A percentile compares a stretch with the other conserved stretches of the same genome.
phyloP scores from a whole-genome alignment of 2,888 invertebrate species.

The Diploptera punctata region DNA sequence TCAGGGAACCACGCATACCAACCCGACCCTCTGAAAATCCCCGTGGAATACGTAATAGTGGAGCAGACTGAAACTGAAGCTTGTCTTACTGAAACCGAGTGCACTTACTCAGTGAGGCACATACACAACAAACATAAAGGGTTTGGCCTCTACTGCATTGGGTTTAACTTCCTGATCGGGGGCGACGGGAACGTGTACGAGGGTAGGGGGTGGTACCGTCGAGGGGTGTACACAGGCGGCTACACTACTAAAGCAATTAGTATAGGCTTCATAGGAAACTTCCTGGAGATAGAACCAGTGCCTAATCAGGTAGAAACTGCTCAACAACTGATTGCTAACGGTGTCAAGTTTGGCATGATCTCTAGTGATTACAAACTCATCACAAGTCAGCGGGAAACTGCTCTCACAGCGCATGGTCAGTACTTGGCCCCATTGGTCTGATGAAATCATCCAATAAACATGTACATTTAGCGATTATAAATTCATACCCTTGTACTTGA shows the following conservation, averaged over 20 bases:
- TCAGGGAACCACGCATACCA: conserved; percentile 72
- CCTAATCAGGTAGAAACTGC: conserved; percentile 66
- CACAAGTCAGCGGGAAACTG: conserved; percentile 70
- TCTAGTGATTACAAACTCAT: conserved; percentile 68
- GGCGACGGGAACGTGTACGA: conserved; percentile 71
- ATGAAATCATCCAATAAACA: too few species aligned
- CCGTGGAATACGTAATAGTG: too few species aligned
- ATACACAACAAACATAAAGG: too few species aligned
- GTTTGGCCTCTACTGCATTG: conserved; percentile 70
- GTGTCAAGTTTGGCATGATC: conserved; percentile 67
- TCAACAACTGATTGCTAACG: conserved; percentile 65
- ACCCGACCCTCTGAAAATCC: too few species aligned
- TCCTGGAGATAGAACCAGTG: conserved; percentile 61
- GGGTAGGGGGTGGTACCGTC: conserved; percentile 75
- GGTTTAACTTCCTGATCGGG: conserved; percentile 79
- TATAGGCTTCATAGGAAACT: conserved; percentile 76
- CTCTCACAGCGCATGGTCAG: too few species aligned
- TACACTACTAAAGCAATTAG: conserved; percentile 72
- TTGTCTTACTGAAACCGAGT: too few species aligned
- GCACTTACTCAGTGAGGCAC: too few species aligned
- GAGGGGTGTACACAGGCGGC: conserved; percentile 66
- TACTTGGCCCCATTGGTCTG: too few species aligned
- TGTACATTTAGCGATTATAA: too few species aligned
- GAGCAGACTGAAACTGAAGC: too few species aligned
- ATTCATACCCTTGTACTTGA: too few species aligned